A percentile compares a stretch with the other conserved stretches of the same genome.
Conservation (phyloP, 2,113 vertebrate species). For the Etheostoma spectabile region DNA sequence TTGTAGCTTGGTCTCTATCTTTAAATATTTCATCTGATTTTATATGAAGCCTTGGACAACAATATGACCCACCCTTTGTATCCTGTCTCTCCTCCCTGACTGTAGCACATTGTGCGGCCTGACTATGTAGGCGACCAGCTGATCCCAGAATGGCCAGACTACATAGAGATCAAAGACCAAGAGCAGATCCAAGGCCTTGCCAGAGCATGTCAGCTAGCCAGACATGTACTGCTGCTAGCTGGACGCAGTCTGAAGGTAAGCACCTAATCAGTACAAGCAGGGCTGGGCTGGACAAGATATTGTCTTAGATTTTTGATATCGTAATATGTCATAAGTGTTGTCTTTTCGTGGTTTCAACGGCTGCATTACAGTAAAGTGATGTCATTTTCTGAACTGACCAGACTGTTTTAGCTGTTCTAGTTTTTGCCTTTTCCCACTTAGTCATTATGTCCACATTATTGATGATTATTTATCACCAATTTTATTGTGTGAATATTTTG, state of each 20-base stretch:
- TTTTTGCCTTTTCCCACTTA: no score
- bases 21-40: not conserved
- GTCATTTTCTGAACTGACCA: no score
- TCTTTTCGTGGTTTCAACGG: no score
- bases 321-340: no score
- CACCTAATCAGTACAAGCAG: not conserved
- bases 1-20: not conserved
- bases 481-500: no score
- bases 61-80: not conserved
- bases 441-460: no score
- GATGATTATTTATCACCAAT: no score
- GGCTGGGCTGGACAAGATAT: no score
- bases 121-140: constrained; percentile 91
- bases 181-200: constrained; percentile 94
- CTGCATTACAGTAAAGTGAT: no score
- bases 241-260: constrained; percentile 91
- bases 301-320: no score
- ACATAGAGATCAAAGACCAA: constrained; percentile 95
- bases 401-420: no score
- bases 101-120: constrained; percentile 95
- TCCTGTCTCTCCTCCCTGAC: constrained; percentile 41
- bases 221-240: constrained; percentile 91
- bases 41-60: not conserved
- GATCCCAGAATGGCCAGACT: constrained; percentile 93
- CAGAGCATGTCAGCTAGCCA: constrained; percentile 93